These are phyloP conservation scores for Brevimyrus niger DNA, from an alignment of 2,113 vertebrate genomes.

Conservation along the genomic window DNA sequence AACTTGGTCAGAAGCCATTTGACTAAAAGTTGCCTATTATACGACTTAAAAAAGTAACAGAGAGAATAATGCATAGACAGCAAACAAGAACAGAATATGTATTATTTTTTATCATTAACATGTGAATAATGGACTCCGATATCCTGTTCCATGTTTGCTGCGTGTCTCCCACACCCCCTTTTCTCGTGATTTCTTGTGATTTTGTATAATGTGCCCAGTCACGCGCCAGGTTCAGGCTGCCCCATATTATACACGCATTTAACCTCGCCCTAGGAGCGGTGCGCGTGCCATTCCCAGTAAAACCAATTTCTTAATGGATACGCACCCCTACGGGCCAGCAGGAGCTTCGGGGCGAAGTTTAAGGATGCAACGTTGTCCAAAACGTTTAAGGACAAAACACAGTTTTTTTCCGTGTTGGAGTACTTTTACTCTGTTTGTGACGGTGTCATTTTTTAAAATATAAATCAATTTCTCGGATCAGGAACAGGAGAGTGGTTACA, in stretches of 20 bases:
- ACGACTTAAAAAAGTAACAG: neutral
- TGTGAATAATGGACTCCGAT: neutral
- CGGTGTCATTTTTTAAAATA: neutral
- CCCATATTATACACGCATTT: neutral
- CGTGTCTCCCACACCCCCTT: neutral
- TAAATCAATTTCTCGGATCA: neutral
- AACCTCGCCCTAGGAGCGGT: neutral
- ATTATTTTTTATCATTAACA: neutral
- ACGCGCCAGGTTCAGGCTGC: neutral
- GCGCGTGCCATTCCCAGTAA: neutral
- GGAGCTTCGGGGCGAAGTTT: neutral
- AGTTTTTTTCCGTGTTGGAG: neutral
- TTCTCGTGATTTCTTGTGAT: neutral
- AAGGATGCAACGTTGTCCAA: neutral
- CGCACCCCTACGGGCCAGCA: neutral
- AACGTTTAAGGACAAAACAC: neutral
- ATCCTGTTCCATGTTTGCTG: neutral
- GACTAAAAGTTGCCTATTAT: neutral
- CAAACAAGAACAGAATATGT: neutral
- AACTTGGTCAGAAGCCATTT: neutral
- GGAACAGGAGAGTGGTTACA: neutral
- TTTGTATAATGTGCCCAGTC: neutral
- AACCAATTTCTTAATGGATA: neutral
- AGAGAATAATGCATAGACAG: neutral
- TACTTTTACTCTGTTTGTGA: neutral